Base-by-base conservation (phyloP, 2,797 vertebrate species). In the Leptatherina wallacei region DNA sequence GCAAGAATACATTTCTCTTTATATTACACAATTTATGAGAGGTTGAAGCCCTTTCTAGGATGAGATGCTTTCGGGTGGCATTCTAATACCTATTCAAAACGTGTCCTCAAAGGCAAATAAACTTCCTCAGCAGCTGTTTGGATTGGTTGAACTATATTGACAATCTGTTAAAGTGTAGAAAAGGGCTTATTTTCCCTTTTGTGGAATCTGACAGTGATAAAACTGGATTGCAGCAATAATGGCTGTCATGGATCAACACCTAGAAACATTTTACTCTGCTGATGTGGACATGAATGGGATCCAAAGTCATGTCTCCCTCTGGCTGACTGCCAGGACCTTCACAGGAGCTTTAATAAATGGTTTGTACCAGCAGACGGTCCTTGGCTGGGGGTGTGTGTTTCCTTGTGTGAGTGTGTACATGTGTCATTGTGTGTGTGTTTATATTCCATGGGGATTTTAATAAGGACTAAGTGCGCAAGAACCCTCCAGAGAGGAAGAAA, bases 261-360 rank as follows among this genome's bases (percentile, higher is more conserved):
- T 91, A 91, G 90, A 91, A 92, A 92, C 87, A 88, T 90, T 94
- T 94, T 92, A 92, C 92, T 88, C 88, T 85, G 91, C 92, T 91
- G 89, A 91, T 91, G 89, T 91, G 88, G 92, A 92, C 92, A 93
- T 89, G 91, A 93, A 92, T 89, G 90, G 84, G 89, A 90, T 92
- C 92, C 91, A 91, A 91, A 92, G 89, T 89, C 89, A 91, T 91
- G 91, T 93, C 90, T 92, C 86, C 86, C 87, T 75, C 87, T 94
- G 92, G 92, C 92, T 89, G 87, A 89, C 88, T 89, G 93, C 93
- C 94, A 94, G 90, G 88, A 89, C 91, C 93, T 94, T 93, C 92
- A 93, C 88, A 90, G 88, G 72, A 90, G 87, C 90, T 93, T 91
- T 93, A 93, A 94, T 92, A 93, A 93, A 94, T 91, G 92, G 82